phyloP scores from a whole-genome alignment of 1,140 invertebrate genomes.

The Papilio aristodemus region DNA sequence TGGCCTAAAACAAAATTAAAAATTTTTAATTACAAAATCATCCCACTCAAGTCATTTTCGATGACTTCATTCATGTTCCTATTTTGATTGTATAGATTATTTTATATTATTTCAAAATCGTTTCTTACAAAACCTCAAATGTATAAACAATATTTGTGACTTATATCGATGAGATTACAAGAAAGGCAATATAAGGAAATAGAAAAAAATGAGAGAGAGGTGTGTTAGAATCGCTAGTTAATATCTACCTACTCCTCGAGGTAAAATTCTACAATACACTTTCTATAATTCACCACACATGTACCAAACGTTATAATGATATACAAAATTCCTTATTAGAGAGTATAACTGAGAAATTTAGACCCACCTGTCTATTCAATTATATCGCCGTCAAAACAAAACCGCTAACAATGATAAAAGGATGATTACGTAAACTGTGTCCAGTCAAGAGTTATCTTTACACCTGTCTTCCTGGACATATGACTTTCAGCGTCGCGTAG shows the following conservation, averaged over 20 bases:
- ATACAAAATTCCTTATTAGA: neutral
- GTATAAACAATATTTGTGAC: too few relatives aligned
- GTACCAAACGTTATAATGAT: too few relatives aligned
- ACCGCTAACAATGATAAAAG: constrained; percentile 12
- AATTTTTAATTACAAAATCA: neutral
- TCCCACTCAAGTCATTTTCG: neutral
- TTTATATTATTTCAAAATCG: too few relatives aligned
- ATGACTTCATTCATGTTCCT: neutral
- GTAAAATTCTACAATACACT: too few relatives aligned
- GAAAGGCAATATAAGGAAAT: too few relatives aligned
- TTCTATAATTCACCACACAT: too few relatives aligned
- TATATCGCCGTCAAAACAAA: neutral
- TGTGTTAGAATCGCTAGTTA: too few relatives aligned
- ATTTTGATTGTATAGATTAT: too few relatives aligned
- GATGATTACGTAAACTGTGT: constrained; percentile 5
- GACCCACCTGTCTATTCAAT: neutral
- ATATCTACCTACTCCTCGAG: too few relatives aligned
- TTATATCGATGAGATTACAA: too few relatives aligned
- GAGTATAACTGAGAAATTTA: neutral
- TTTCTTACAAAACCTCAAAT: too few relatives aligned
- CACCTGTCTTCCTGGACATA: constrained; percentile 7
- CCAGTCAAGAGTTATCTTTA: neutral
- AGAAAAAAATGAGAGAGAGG: too few relatives aligned
- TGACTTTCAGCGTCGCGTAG: constrained; percentile 30
- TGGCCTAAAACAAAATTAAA: neutral